Conservation (phyloP, 2,113 vertebrate genomes). For the Xiphophorus hellerii region DNA sequence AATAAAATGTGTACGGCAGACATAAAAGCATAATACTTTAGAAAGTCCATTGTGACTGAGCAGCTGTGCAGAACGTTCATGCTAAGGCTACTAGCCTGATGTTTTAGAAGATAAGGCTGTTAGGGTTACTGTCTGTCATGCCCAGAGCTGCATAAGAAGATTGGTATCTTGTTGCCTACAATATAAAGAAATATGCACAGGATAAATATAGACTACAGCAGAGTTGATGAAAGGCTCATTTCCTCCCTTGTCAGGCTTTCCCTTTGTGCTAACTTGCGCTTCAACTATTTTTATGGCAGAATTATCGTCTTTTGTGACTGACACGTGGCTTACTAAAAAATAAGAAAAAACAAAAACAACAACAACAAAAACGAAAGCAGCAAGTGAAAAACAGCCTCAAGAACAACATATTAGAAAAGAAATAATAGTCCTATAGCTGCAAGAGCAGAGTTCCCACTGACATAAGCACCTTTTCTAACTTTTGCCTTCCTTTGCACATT, state of each 20-base stretch:
- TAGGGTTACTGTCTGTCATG: slow-evolving; percentile 2
- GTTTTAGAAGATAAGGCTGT: slow-evolving; percentile 12
- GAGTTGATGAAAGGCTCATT: slow-evolving; percentile 22
- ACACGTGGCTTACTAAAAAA: slow-evolving; percentile 9
- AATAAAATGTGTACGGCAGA: background rate
- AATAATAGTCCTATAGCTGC: slow-evolving; percentile 12
- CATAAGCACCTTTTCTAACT: slow-evolving; percentile 47
- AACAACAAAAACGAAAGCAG: background rate
- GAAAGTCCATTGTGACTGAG: background rate
- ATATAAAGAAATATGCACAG: slow-evolving; percentile 11
- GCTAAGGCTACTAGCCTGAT: background rate
- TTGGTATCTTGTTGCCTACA: slow-evolving; percentile 4
- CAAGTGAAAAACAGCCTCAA: slow-evolving; percentile 33
- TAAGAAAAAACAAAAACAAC: background rate
- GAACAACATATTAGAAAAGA: slow-evolving; percentile 13
- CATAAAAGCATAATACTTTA: background rate
- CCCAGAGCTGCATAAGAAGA: slow-evolving; percentile 9
- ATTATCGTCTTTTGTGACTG: slow-evolving; percentile 9
- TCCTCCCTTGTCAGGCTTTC: background rate
- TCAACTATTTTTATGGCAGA: background rate
- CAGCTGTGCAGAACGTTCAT: background rate
- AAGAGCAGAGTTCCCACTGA: slow-evolving; percentile 25
- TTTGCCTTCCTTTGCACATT: slow-evolving; percentile 44
- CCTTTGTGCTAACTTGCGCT: background rate
- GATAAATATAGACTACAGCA: slow-evolving; percentile 19